phyloP scores from a whole-genome alignment of 1,140 invertebrate species.

The Drosophila sp. region DNA sequence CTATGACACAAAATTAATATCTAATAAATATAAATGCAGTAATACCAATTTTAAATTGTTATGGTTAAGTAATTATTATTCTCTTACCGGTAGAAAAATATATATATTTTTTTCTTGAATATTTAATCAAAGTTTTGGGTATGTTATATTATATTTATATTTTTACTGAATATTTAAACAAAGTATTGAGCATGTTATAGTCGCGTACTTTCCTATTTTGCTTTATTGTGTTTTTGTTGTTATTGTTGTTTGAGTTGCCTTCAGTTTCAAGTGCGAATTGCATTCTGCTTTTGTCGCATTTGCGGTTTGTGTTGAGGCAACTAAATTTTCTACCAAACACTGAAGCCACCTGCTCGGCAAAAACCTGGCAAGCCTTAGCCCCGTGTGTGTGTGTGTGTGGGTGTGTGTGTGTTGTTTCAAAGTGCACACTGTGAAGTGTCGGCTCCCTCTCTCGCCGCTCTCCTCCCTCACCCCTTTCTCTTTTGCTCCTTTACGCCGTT shows the following conservation, averaged over 20 bases:
- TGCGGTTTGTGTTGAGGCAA: constrained; percentile 70
- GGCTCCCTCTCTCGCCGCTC: constrained; percentile 6
- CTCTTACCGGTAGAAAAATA: too few relatives aligned
- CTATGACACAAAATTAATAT: too few relatives aligned
- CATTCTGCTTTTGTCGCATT: constrained; percentile 82
- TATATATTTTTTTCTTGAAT: too few relatives aligned
- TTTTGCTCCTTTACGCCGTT: neutral
- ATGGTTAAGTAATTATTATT: too few relatives aligned
- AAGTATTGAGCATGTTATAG: too few relatives aligned
- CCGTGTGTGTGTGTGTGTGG: constrained; percentile 1
- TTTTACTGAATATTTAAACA: too few relatives aligned
- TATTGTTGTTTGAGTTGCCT: constrained; percentile 24
- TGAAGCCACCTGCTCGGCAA: constrained; percentile 34
- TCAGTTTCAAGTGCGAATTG: constrained; percentile 80
- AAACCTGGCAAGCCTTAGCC: constrained; percentile 10
- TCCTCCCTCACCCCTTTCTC: neutral
- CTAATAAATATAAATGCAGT: too few relatives aligned
- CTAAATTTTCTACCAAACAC: constrained; percentile 45
- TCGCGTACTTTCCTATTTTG: neutral
- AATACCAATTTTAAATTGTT: too few relatives aligned
- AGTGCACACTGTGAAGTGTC: constrained; percentile 51
- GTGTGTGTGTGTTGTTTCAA: constrained; percentile 35
- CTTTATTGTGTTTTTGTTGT: constrained; percentile 11
- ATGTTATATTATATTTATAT: too few relatives aligned
- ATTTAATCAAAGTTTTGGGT: too few relatives aligned